Evolutionary conservation across 2,797 vertebrate genomes (phyloP).

Genomic region (Cyprinella venusta): DNA sequence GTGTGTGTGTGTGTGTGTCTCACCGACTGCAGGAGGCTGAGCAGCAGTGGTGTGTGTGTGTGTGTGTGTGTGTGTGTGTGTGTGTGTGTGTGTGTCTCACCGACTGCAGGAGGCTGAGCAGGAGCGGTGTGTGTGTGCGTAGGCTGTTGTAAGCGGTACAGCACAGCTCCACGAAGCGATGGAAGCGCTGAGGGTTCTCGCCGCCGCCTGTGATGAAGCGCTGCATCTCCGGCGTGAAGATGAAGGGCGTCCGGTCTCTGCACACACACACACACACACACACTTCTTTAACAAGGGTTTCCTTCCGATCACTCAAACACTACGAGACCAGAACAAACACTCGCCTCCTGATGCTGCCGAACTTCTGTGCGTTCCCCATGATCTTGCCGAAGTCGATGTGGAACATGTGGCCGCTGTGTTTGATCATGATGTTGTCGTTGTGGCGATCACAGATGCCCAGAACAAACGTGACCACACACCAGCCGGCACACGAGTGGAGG

Average conservation of each 20-base stretch:
- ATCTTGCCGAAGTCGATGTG: slow-evolving; percentile 96
- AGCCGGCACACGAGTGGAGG: slow-evolving; percentile 93
- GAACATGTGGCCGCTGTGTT: slow-evolving; percentile 94
- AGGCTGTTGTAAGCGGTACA: slow-evolving; percentile 87
- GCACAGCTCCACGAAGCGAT: slow-evolving; percentile 90
- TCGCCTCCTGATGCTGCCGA: slow-evolving; percentile 89
- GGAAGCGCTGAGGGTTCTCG: slow-evolving; percentile 81
- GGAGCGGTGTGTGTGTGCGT: slow-evolving; percentile 80
- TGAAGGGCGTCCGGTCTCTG: slow-evolving; percentile 89
- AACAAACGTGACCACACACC: slow-evolving; percentile 94
- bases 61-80: too few species aligned
- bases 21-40: too few species aligned
- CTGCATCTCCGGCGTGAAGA: slow-evolving; percentile 93
- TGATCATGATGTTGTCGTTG: slow-evolving; percentile 98
- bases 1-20: too few species aligned
- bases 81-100: slow-evolving; percentile 69
- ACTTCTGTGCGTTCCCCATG: slow-evolving; percentile 93
- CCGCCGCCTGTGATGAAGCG: slow-evolving; percentile 90
- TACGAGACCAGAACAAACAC: background rate
- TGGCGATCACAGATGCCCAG: slow-evolving; percentile 96
- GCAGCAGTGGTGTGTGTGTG: too few species aligned
- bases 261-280: background rate
- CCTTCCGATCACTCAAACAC: background rate
- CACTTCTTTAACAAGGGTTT: background rate
- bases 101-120: slow-evolving; percentile 87